phyloP scores from a whole-genome alignment of 2,888 invertebrate species.

The Acanthopleura granulata region DNA sequence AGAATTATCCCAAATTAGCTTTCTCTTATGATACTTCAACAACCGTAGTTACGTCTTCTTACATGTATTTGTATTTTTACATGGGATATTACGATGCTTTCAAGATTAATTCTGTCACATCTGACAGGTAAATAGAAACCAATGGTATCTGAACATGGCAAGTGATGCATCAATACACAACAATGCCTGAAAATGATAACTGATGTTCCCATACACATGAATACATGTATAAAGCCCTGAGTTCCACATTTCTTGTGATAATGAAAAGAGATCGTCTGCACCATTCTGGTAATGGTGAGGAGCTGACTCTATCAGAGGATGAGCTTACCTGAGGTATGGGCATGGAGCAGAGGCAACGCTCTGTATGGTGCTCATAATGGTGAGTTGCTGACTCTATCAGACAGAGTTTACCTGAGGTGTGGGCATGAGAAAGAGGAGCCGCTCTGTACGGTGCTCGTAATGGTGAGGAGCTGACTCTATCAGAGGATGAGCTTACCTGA shows the following conservation, averaged over 20 bases:
- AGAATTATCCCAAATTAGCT: too few species aligned
- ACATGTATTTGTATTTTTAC: background rate
- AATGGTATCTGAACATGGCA: too few species aligned
- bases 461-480: constrained; percentile 57
- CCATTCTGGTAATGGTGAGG: too few species aligned
- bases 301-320: too few species aligned
- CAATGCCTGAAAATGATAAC: too few species aligned
- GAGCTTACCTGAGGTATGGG: constrained; percentile 86
- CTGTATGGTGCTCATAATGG: constrained; percentile 56
- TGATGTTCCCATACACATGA: too few species aligned
- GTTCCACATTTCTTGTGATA: too few species aligned
- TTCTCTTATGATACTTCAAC: too few species aligned
- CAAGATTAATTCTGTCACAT: background rate
- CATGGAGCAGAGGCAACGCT: constrained; percentile 73
- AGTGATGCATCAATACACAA: too few species aligned
- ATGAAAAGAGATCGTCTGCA: too few species aligned
- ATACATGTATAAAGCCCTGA: too few species aligned
- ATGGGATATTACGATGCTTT: background rate
- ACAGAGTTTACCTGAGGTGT: constrained; percentile 90
- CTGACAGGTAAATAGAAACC: background rate
- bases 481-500: constrained; percentile 80
- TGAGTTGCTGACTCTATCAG: constrained; percentile 56
- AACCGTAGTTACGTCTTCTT: too few species aligned
- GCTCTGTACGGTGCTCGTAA: constrained; percentile 55
- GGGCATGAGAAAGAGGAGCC: constrained; percentile 76